Base-by-base conservation (phyloP, 2,113 vertebrate species). In the Cryptotis parvus region DNA sequence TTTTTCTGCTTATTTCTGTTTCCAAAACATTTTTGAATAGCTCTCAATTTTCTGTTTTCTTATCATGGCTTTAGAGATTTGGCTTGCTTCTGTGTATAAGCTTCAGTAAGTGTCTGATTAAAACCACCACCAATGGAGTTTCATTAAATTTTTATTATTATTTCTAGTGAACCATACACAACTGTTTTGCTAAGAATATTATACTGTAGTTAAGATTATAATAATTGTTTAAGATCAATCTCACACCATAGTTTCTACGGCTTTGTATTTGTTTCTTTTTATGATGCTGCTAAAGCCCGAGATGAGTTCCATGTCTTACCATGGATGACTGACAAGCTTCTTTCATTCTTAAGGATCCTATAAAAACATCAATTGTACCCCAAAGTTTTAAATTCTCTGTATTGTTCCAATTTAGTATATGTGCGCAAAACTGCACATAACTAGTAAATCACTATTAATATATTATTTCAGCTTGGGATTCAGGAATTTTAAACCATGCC, bases 91-190 rank as follows among this genome's bases (percentile, higher is more conserved):
- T 88, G 0, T 83, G 61, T 68, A 41, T 78, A 83, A 61, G 14
- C 4, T n/a, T n/a, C n/a, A n/a, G n/a, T 88, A 88, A 78, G 29
- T 85, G 0, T 82, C 76, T 55, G 43, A 77, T 69, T 77, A 75
- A 75, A 83, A 90, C 16, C 3, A 58, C 24, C 8, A 4, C 15
- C 31, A 69, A 31, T n/a, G 3, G 49, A 72, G 9, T 79, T 79
- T 89, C 16, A 70, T 91, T 88, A 82, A 72, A 84, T 87, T 65
- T 92, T 76, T 80, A 70, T 92, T 84, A 33, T 33, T 76, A 6
- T 61, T 12, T 79, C n/a, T 83, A 69, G 22, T 84, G 68, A 82
- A 84, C 78, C 24, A 84, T 22, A 37, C 10, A 61, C 11, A 49
- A 80, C 7, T 85, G 18, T n/a, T 14, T 79, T 35, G 31, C 24